Evolutionary conservation across 2,113 vertebrate species (phyloP).

Genomic region (Pluvianellus socialis): DNA sequence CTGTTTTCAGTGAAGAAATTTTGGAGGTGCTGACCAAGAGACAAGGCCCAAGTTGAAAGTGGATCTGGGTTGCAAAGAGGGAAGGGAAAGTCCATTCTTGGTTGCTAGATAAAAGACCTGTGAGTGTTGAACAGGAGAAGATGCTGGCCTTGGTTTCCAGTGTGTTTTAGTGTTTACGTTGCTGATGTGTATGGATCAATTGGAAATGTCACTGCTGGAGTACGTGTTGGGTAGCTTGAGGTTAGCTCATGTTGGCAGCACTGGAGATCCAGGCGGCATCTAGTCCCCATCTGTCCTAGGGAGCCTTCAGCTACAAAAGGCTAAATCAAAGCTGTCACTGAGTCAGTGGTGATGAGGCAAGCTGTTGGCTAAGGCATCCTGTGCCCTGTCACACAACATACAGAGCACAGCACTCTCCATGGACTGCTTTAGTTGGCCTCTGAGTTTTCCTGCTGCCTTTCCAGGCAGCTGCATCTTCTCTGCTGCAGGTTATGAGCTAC

Average conservation of each 20-base stretch:
- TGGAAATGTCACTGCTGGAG: neutral
- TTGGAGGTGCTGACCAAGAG: neutral
- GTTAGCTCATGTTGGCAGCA: rapidly evolving
- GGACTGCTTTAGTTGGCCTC: neutral
- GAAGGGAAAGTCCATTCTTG: neutral
- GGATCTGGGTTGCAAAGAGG: neutral
- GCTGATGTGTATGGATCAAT: neutral
- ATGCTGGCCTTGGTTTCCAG: neutral
- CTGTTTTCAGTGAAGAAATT: neutral
- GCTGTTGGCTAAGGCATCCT: neutral
- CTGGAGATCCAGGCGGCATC: neutral
- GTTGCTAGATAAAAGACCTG: neutral
- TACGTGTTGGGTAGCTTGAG: neutral
- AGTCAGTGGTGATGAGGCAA: rapidly evolving
- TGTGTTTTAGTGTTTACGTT: rapidly evolving
- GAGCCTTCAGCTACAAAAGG: neutral
- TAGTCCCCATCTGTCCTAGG: neutral
- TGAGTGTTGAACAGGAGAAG: neutral
- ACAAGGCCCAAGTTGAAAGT: neutral
- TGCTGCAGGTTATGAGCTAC: neutral
- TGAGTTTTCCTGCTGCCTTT: neutral
- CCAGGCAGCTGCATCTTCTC: neutral
- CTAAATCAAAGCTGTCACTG: neutral
- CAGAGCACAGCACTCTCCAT: neutral
- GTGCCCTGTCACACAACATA: neutral